Base-by-base conservation (phyloP, 2,888 invertebrate species). In the Melinopterus prodromus region DNA sequence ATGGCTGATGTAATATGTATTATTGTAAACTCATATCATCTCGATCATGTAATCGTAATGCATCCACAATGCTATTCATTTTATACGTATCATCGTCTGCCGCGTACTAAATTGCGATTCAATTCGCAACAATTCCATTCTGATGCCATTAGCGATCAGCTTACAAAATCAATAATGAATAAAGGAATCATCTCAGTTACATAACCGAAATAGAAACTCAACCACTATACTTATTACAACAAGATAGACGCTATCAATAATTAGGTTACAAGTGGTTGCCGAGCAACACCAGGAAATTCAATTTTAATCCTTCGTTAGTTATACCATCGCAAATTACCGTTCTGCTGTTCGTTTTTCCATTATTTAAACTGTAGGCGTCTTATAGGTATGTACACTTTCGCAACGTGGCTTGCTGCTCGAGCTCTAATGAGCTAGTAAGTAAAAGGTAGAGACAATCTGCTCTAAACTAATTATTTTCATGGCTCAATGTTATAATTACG, bases 181-280 rank as follows among this genome's bases (percentile, higher is more conserved):
- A 53, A 53, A 53, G 53, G 53, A 53, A 53, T 53, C 53, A 53
- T 53, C 53, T 53, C 53, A 53, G 53, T 53, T 53, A 53, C 53
- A 53, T 53, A 53, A 53, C 53, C 5, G 53, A 53, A 53, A 53
- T 53, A 53, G 53, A 53, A 53, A 53, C 53, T 53, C 53, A 53
- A 53, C 53, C 53, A 53, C 53, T 53, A 53, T 53, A 53, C 9
- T 53, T 53, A 53, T 9, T 7, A 53, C 53, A 7, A 12, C 53
- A 53, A 53, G 53, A 53, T 53, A 53, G 53, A 53, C 53, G 53
- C 9, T 53, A 53, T 53, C 12, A 53, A 53, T 53, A 53, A 53
- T 53, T 53, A 53, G 53, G 53, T 53, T 53, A 53, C 53, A 53
- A 53, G 9, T 53, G 12, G 53, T 12, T 53, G 9, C 12, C 3